Percentiles rank a stretch among this genome's conserved stretches.
These are phyloP conservation scores for Morpho deidamia DNA, from an alignment of 2,888 invertebrate species.

Conservation along the genomic window DNA sequence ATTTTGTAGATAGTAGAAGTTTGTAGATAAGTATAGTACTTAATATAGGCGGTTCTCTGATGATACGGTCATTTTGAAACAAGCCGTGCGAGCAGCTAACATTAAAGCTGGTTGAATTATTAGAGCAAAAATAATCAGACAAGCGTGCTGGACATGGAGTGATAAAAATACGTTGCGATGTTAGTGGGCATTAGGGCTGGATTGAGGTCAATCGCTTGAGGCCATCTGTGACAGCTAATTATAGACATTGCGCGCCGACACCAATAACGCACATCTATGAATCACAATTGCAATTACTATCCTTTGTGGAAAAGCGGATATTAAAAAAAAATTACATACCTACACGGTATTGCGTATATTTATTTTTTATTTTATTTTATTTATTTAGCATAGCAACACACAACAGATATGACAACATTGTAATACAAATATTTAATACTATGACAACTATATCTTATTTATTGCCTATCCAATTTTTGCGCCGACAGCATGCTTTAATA, in stretches of 20 bases:
- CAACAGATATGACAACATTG: too few species aligned
- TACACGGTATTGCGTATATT: too few species aligned
- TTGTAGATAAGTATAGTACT: background rate
- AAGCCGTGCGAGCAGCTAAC: conserved; percentile 19
- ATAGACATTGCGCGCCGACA: conserved; percentile 59
- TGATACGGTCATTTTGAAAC: conserved; percentile 20
- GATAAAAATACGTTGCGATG: conserved; percentile 66
- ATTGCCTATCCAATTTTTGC: too few species aligned
- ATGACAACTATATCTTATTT: too few species aligned
- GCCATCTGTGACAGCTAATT: conserved; percentile 73
- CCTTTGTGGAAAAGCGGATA: too few species aligned
- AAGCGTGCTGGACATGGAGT: conserved; percentile 45
- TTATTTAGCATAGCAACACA: too few species aligned
- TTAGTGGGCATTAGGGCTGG: conserved; percentile 62
- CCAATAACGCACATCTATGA: conserved; percentile 56
- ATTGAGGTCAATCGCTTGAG: conserved; percentile 75
- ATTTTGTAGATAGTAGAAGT: too few species aligned
- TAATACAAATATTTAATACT: too few species aligned
- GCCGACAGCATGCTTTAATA: too few species aligned
- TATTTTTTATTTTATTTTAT: too few species aligned
- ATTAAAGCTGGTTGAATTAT: conserved; percentile 18
- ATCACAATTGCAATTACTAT: conserved; percentile 51
- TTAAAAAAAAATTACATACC: too few species aligned
- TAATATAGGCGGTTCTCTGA: background rate
- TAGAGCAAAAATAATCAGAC: conserved; percentile 27